Evolutionary conservation across 2,113 vertebrate species (phyloP).

Genomic region (Coturnix japonica): DNA sequence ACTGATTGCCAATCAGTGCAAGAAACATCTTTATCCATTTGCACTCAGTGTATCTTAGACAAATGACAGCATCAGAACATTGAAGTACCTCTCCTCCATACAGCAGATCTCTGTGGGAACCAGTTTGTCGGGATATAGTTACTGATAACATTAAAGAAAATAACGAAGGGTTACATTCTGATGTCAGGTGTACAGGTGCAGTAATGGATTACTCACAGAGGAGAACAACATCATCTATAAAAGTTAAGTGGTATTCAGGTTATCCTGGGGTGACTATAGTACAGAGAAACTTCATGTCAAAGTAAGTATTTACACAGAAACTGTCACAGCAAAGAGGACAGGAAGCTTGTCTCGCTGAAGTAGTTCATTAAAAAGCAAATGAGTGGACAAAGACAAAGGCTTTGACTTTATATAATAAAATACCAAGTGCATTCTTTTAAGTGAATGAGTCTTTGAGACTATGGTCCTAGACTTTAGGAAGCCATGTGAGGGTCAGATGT

Average conservation of each 20-base stretch:
- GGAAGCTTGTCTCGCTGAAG: constrained; percentile 56
- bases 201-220: constrained; percentile 37
- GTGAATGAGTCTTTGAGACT: constrained; percentile 63
- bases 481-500: constrained; percentile 42
- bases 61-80: constrained; percentile 50
- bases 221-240: constrained; percentile 33
- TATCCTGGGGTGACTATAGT: constrained; percentile 46
- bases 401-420: constrained; percentile 72
- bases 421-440: constrained; percentile 69
- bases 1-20: constrained; percentile 35
- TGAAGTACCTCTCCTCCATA: constrained; percentile 8
- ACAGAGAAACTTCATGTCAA: constrained; percentile 57
- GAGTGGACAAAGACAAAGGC: constrained; percentile 31
- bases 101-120: constrained; percentile 17
- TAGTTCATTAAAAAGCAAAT: constrained; percentile 51
- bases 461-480: constrained; percentile 60
- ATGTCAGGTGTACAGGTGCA: constrained; percentile 71
- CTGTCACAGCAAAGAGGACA: constrained; percentile 63
- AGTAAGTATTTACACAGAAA: constrained; percentile 65
- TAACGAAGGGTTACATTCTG: constrained; percentile 64
- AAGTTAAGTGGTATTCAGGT: constrained; percentile 49
- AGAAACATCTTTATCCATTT: constrained; percentile 37
- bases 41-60: neutral
- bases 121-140: constrained; percentile 11
- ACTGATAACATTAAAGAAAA: constrained; percentile 37